These are phyloP conservation scores for Gila robusta DNA, from an alignment of 2,797 vertebrate species.

Conservation along the genomic window DNA sequence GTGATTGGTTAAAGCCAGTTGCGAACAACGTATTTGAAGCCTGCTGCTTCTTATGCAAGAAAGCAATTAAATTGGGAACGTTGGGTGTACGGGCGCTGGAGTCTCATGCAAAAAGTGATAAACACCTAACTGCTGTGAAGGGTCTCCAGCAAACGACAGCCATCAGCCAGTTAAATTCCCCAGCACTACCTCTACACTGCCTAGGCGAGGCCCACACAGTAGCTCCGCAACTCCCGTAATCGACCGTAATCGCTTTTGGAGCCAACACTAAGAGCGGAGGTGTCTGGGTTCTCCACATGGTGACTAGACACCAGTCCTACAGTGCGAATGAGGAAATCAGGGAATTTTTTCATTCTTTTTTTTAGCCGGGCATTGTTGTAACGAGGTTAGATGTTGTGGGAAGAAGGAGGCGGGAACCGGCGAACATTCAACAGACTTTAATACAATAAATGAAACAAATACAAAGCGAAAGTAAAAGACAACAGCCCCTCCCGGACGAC, in stretches of 20 bases:
- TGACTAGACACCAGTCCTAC: neutral
- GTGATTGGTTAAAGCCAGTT: conserved; percentile 12
- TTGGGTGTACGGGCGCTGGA: neutral
- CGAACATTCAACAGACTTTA: too few relatives aligned
- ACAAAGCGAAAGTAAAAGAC: too few relatives aligned
- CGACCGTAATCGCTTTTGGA: conserved; percentile 4
- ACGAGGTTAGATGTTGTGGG: too few relatives aligned
- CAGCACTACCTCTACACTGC: neutral
- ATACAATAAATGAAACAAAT: too few relatives aligned
- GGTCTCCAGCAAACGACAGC: too few relatives aligned
- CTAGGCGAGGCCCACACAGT: neutral
- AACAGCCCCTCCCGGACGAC: too few relatives aligned
- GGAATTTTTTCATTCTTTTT: too few relatives aligned
- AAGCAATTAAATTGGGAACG: conserved; percentile 3
- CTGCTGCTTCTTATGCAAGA: conserved; percentile 5
- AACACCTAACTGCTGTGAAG: neutral
- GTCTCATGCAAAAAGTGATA: neutral
- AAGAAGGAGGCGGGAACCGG: too few relatives aligned
- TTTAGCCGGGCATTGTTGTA: too few relatives aligned
- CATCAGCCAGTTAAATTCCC: conserved; percentile 19
- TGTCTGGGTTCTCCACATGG: conserved; percentile 16
- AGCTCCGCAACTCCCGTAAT: neutral
- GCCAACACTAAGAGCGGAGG: conserved; percentile 3
- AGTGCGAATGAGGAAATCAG: too few relatives aligned
- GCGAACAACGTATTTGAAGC: conserved; percentile 11